Percentiles rank a stretch among this genome's conserved stretches.
phyloP scores from a whole-genome alignment of 2,113 vertebrate genomes.

The Sylvia atricapilla region DNA sequence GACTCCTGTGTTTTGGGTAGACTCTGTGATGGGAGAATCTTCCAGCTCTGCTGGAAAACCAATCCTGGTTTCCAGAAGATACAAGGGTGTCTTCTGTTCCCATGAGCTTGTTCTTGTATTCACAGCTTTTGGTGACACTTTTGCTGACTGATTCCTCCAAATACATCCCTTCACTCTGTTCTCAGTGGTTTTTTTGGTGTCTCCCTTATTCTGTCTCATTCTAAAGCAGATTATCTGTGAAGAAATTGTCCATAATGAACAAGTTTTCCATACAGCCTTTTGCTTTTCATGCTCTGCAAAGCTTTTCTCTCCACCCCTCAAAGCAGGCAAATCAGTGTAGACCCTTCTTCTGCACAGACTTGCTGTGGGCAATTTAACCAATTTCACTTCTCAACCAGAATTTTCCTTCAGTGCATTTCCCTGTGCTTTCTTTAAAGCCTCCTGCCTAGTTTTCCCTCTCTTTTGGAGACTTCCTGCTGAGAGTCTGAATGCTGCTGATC shows the following conservation, averaged over 20 bases:
- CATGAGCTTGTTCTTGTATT: not conserved
- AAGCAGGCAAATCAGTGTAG: not conserved
- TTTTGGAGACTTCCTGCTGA: conserved; percentile 15
- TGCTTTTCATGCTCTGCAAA: not conserved
- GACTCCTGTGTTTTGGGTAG: not conserved
- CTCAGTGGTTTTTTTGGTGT: not conserved
- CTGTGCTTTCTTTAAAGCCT: not conserved
- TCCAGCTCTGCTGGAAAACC: not conserved
- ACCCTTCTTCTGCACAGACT: not conserved
- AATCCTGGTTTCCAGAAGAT: not conserved
- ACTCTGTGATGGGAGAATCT: not conserved
- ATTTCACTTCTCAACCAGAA: conserved; percentile 18
- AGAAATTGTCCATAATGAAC: not conserved
- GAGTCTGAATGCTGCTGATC: conserved; percentile 47
- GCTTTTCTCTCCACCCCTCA: not conserved
- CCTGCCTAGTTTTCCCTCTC: not conserved
- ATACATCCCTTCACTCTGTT: not conserved
- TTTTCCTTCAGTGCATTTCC: conserved; percentile 20
- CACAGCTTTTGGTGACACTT: not conserved
- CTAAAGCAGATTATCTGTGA: not conserved
- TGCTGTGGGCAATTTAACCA: conserved; percentile 16
- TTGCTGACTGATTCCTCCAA: not conserved
- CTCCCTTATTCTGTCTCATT: not conserved
- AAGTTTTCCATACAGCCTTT: not conserved
- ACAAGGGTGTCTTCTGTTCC: fast-evolving